phyloP scores from a whole-genome alignment of 2,888 invertebrate species.

The Ormyrus pomaceus region DNA sequence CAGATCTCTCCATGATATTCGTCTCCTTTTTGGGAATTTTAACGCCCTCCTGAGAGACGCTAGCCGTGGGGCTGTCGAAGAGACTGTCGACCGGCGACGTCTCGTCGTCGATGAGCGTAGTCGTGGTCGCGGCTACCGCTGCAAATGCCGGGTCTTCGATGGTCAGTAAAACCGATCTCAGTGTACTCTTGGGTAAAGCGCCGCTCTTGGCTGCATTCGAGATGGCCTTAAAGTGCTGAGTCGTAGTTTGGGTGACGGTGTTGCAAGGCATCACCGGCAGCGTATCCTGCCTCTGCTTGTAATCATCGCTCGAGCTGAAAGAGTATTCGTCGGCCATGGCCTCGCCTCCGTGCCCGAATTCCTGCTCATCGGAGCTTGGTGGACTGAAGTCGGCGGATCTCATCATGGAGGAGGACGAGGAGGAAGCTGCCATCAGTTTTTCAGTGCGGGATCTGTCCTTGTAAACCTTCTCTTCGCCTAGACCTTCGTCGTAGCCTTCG shows the following conservation, averaged over 20 bases:
- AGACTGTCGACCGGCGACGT: constrained; percentile 90
- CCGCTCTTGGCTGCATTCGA: constrained; percentile 65
- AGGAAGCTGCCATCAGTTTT: constrained; percentile 38
- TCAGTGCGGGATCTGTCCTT: constrained; percentile 82
- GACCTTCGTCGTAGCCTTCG: constrained; percentile 76
- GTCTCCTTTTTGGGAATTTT: constrained; percentile 70
- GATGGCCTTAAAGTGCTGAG: constrained; percentile 66
- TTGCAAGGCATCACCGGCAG: constrained; percentile 53
- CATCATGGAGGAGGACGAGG: constrained; percentile 60
- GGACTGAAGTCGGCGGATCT: constrained; percentile 72
- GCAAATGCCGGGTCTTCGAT: constrained; percentile 87
- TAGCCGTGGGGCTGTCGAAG: constrained; percentile 82
- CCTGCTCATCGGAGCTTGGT: constrained; percentile 78
- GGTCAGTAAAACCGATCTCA: constrained; percentile 79
- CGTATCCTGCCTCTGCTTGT: constrained; percentile 35
- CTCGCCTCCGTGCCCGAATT: constrained; percentile 79
- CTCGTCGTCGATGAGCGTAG: constrained; percentile 86
- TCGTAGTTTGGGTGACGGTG: constrained; percentile 58
- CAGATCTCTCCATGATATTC: constrained; percentile 73
- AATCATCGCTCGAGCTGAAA: constrained; percentile 77
- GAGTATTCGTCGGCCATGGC: constrained; percentile 78
- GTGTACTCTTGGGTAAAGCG: constrained; percentile 66
- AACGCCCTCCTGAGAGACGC: constrained; percentile 73
- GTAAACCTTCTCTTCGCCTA: constrained; percentile 84
- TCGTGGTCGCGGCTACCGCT: constrained; percentile 82